phyloP scores from a whole-genome alignment of 2,113 vertebrate species.

The Turdus rufiventris region DNA sequence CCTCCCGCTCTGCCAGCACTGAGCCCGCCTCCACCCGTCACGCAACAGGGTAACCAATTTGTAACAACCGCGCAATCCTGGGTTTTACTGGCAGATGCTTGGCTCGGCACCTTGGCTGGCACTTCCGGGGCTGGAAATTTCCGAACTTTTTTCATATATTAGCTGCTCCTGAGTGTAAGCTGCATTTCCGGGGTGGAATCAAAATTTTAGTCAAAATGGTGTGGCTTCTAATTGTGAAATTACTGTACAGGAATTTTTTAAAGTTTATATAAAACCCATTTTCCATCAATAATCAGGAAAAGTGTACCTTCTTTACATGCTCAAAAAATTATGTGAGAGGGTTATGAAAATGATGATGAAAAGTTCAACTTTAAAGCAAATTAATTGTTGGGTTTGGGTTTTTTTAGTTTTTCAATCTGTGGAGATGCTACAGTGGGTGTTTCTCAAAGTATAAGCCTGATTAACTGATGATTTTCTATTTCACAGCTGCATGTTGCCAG shows the following conservation, averaged over 20 bases:
- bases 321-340: not conserved
- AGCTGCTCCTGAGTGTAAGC: no score
- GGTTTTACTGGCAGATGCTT: no score
- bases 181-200: no score
- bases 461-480: not conserved
- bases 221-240: no score
- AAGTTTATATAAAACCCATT: not conserved
- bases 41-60: no score
- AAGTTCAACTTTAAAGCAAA: not conserved
- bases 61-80: no score
- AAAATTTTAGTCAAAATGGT: no score
- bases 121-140: no score
- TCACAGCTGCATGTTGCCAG: not conserved
- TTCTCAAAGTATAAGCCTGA: not conserved
- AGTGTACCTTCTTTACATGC: not conserved
- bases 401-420: not conserved
- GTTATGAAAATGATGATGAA: not conserved
- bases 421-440: not conserved
- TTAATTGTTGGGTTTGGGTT: not conserved
- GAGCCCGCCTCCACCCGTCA: no score
- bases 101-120: no score
- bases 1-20: no score
- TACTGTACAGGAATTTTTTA: not conserved
- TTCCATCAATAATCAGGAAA: not conserved
- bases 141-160: no score